These are phyloP conservation scores for Nasua narica DNA, from an alignment of 2,797 vertebrate genomes.

Conservation along the genomic window DNA sequence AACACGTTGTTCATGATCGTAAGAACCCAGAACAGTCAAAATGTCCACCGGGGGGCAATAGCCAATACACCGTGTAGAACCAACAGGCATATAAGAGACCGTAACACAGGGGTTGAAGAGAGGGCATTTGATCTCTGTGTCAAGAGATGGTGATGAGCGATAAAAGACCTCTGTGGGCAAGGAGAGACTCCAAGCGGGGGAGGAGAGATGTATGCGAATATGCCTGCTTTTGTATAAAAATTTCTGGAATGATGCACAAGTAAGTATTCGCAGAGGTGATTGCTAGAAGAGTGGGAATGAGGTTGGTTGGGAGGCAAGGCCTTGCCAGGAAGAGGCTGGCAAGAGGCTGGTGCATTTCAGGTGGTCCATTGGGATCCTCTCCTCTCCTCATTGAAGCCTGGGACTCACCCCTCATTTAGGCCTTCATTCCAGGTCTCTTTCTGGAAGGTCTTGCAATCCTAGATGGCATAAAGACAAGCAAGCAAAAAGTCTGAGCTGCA, in stretches of 20 bases:
- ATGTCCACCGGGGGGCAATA: background rate
- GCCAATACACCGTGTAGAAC: accelerated
- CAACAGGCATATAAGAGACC: accelerated
- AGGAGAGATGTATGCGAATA: background rate
- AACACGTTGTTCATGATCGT: background rate
- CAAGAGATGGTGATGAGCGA: background rate
- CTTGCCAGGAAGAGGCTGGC: background rate
- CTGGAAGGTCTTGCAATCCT: background rate
- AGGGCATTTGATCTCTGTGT: background rate
- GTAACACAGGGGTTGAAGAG: background rate
- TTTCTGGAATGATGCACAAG: background rate
- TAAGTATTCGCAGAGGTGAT: background rate
- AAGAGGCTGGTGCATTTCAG: background rate
- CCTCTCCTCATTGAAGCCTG: background rate
- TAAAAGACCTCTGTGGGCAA: background rate
- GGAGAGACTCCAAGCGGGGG: background rate
- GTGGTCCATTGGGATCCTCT: background rate
- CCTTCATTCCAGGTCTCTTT: background rate
- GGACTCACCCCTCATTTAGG: background rate
- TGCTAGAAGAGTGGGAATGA: background rate
- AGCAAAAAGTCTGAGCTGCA: background rate
- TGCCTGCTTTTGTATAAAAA: background rate
- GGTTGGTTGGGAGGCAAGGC: background rate
- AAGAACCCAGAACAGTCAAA: background rate
- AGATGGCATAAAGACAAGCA: background rate